Base-by-base conservation (phyloP, 1,140 invertebrate species). In the Harlomillsia oculata region DNA sequence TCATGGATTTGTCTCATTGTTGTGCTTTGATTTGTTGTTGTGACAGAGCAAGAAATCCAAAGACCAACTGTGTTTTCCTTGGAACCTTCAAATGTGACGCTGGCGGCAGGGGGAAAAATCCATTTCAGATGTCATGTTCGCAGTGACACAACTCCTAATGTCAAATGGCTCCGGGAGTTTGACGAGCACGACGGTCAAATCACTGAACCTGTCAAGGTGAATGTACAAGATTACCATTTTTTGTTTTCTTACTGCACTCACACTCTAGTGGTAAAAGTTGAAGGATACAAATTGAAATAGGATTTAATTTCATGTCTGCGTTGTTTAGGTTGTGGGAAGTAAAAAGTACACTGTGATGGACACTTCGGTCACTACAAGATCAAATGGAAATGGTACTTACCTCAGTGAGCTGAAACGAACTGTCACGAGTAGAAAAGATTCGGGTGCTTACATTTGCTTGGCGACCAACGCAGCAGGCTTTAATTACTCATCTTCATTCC, bases 401-500 rank as follows among this genome's bases (percentile, higher is more conserved):
- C 25, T 69, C 5, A 68, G 66, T 48, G 64, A 67, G 44, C 57
- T 69, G 21, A 57, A 50, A 5, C 45, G 67, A n/a, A 53, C 49
- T 26, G 60, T 52, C 14, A 54, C 55, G 3, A 16, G 30, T 16
- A 55, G 56, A 44, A 39, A 29, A 20, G 49, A 51, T 18, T 36
- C 52, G 2, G 53, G 51, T 14, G 16, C 45, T 2, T 59, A 50
- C 53, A 25, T 63, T 39, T 63, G 61, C 44, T 30, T 60, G 11
- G 54, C 57, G 0, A 56, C 58, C 21, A 60, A 60, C 44, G 16
- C 23, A n/a, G 40, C 11, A 34, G 58, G 62, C 21, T 56, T 54
- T 50, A 51, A 41, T 18, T 36, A 52, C 20, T 23, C 21, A 39
- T 56, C 28, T 21, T n/a, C 57, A 5, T 44, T 52, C 28, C 43